These are phyloP conservation scores for Charina bottae DNA, from an alignment of 2,113 vertebrate genomes.

Conservation along the genomic window DNA sequence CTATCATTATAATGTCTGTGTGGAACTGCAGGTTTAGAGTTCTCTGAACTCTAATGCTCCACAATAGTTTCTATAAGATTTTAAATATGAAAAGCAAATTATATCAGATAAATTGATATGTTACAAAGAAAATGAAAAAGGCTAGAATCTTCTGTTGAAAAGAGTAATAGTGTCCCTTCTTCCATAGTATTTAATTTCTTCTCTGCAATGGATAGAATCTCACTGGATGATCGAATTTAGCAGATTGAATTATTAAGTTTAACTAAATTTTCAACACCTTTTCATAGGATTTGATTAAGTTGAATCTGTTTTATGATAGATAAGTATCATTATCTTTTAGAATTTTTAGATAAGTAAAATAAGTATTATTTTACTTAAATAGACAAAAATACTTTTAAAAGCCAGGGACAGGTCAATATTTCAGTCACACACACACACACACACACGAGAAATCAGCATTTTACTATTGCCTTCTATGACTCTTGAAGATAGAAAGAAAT, in stretches of 20 bases:
- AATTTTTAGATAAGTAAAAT: too few species aligned
- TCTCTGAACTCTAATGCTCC: conserved; percentile 45
- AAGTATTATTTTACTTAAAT: too few species aligned
- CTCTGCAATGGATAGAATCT: background rate
- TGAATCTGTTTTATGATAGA: background rate
- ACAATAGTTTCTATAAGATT: conserved; percentile 39
- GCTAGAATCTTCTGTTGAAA: conserved; percentile 8
- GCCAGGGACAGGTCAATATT: too few species aligned
- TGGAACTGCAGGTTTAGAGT: conserved; percentile 39
- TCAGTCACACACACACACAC: too few species aligned
- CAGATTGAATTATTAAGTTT: background rate
- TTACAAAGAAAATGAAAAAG: conserved; percentile 26
- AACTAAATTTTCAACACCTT: background rate
- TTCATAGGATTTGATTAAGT: background rate
- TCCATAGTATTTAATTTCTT: background rate
- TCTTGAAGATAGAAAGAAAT: too few species aligned
- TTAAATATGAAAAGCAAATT: conserved; percentile 35
- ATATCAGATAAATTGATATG: conserved; percentile 31
- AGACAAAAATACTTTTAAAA: too few species aligned
- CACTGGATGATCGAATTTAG: background rate
- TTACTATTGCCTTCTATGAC: too few species aligned
- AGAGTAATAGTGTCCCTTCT: conserved; percentile 9
- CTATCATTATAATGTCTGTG: conserved; percentile 21
- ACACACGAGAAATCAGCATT: too few species aligned
- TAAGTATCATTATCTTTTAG: too few species aligned